Base-by-base conservation (phyloP, 1,140 invertebrate genomes). In the Brachionus paranguensis region DNA sequence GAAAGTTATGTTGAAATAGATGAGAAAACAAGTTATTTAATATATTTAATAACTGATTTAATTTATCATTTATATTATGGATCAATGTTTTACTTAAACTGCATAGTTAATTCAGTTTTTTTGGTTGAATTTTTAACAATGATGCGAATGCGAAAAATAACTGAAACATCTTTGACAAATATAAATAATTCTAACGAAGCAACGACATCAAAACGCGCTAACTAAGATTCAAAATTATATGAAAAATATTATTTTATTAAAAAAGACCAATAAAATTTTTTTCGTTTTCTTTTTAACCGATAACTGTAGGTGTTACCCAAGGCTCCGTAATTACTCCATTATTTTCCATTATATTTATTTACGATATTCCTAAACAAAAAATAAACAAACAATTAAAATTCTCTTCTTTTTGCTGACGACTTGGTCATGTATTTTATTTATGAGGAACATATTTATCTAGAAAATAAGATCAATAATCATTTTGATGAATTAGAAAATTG, bases 71-170 rank as follows among this genome's bases (percentile, higher is more conserved):
- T 68, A 33, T 24, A 68, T 68, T 68, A 68, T 68, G 65, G 65
- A 14, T 68, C 33, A 37, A 68, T 68, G 65, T 68, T 68, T 68
- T 68, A 68, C n/a, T 29, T 68, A 41, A 68, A 68, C 33, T 68
- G 33, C 27, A 8, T 29, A 11, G 65, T 41, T 1, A 68, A 68
- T 68, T 68, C 27, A 3, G 3, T 41, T 29, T 68, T 68, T 68
- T 12, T 10, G 3, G 11, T 33, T 68, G 65, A 68, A 68, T 68
- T 68, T 68, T 60, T 24, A 20, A 20, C 53, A 60, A 60, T 60
- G 53, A 60, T 27, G 10, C 5, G 20, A 20, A 10, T 60, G 1
- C n/a, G 20, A 60, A 24, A 60, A 20, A 10, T 20, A 10, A 60
- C 10, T 20, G 6, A 17, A 60, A 20, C 1, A 60, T 60, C 53